A percentile compares a stretch with the other conserved stretches of the same genome.
These are phyloP conservation scores for Apus apus DNA, from an alignment of 2,113 vertebrate genomes.

Conservation along the genomic window DNA sequence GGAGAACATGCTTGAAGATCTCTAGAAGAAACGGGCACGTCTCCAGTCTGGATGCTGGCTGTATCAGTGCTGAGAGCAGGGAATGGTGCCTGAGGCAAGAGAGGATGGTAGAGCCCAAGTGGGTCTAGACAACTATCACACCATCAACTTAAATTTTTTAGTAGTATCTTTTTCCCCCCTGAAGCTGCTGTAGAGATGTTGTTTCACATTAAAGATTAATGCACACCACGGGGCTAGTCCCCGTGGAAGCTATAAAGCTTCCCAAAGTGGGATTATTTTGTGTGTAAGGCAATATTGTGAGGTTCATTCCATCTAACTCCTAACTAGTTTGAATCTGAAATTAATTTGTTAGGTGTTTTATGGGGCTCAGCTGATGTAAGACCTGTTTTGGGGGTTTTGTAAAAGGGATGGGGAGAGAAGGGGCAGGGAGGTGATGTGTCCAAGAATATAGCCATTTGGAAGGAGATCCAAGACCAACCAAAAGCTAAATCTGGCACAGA, in stretches of 20 bases:
- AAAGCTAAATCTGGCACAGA: neutral
- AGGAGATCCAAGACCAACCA: neutral
- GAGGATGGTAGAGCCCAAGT: slow-evolving; percentile 9
- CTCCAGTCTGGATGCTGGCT: neutral
- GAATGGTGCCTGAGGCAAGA: neutral
- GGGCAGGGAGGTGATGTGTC: neutral
- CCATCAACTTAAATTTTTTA: slow-evolving; percentile 65
- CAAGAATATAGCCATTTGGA: neutral
- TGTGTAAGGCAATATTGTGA: slow-evolving; percentile 25
- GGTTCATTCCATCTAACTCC: slow-evolving; percentile 29
- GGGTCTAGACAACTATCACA: slow-evolving; percentile 40
- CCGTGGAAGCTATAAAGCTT: slow-evolving; percentile 38
- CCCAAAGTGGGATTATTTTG: slow-evolving; percentile 43
- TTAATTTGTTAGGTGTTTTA: slow-evolving; percentile 23
- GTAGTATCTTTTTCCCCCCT: slow-evolving; percentile 55
- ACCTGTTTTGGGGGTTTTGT: neutral
- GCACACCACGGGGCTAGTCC: slow-evolving; percentile 42
- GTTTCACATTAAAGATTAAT: slow-evolving; percentile 67
- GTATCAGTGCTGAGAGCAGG: neutral
- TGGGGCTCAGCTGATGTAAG: neutral
- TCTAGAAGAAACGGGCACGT: neutral
- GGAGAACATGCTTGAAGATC: neutral
- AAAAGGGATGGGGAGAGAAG: neutral
- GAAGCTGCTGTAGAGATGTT: slow-evolving; percentile 58
- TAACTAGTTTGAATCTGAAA: slow-evolving; percentile 33